Evolutionary conservation across 2,888 invertebrate genomes (phyloP), one percentile per base, ranked within the genome.

Genomic region (Dasypolia templi): DNA sequence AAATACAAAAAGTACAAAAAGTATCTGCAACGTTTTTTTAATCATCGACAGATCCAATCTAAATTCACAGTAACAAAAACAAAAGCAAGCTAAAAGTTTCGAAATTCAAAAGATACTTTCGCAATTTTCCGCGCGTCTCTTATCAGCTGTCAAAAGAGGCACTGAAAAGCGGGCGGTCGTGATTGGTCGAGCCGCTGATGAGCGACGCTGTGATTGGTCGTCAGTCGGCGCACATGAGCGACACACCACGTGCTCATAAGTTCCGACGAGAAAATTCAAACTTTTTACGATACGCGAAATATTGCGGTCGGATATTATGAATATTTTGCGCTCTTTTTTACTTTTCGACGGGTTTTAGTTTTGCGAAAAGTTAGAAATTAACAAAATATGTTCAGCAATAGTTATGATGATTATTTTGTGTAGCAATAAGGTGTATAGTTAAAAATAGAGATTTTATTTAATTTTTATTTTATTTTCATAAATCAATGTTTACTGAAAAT

Each of bases 171-270:
- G 94, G 92, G 83, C 90, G 88, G 81, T 77, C 82, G 86, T 89
- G 84, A 94, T 94, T 94, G 94, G 94, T 84, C 82, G 89, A 81
- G 83, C 91, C 94, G 92, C 94, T 94, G 75, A 94, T 93, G 83
- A 94, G 94, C 93, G 94, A 92, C 93, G 91, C 89, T 86, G 88
- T 91, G 91, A 96, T 96, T 95, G 96, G 96, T 89, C 89, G 90
- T 9, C 87, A 87, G 89, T 86, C 88, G 91, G 92, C 87, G 90
- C 95, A 95, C 93, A 95, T 95, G 90, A 96, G 96, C 95, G 96
- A 95, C 93, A 87, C 80, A 85, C 93, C 95, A 95, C 95, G 95
- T 96, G 96, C 96, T 96, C 88, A 96, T 96, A 94, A 96, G 96
- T 95, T 96, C 94, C 93, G 87, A 78, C 74, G 85, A 85, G 82